Conservation (phyloP, 2,797 vertebrate species). For the Labroides dimidiatus region DNA sequence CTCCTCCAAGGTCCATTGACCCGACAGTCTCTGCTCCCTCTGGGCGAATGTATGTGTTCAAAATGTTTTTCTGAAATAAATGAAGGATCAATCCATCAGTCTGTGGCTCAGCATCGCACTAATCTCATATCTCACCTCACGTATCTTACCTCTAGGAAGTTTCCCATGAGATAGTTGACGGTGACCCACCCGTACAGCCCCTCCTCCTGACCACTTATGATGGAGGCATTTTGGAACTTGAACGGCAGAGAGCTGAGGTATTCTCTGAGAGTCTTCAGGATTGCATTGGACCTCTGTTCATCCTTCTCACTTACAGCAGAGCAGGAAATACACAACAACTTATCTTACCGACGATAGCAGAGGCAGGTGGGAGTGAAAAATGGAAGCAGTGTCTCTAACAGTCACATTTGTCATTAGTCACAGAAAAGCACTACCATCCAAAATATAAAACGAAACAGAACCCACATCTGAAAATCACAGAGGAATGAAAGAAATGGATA, state of each 20-base stretch:
- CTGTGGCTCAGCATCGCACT: not conserved
- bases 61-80: slow-evolving; percentile 87
- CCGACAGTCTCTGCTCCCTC: slow-evolving; percentile 86
- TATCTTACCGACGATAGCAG: not conserved
- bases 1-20: slow-evolving; percentile 94
- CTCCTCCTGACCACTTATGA: slow-evolving; percentile 94
- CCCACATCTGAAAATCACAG: too few relatives aligned
- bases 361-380: not conserved
- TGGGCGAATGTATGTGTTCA: slow-evolving; percentile 87
- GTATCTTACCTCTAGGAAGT: slow-evolving; percentile 90
- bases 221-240: slow-evolving; percentile 90
- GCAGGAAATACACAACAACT: slow-evolving; percentile 3
- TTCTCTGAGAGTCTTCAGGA: slow-evolving; percentile 85
- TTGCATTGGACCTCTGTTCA: slow-evolving; percentile 81
- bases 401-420: not conserved
- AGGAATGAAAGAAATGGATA: too few relatives aligned
- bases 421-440: not conserved
- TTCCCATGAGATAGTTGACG: slow-evolving; percentile 96
- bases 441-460: too few relatives aligned
- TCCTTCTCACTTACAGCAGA: slow-evolving; percentile 83
- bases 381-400: not conserved
- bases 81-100: not conserved
- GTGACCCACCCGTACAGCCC: slow-evolving; percentile 98
- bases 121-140: too few relatives aligned
- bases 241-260: slow-evolving; percentile 91